These are phyloP conservation scores for Galaxea fascicularis DNA, from an alignment of 92 coral and sea anemone species.

Conservation along the genomic window DNA sequence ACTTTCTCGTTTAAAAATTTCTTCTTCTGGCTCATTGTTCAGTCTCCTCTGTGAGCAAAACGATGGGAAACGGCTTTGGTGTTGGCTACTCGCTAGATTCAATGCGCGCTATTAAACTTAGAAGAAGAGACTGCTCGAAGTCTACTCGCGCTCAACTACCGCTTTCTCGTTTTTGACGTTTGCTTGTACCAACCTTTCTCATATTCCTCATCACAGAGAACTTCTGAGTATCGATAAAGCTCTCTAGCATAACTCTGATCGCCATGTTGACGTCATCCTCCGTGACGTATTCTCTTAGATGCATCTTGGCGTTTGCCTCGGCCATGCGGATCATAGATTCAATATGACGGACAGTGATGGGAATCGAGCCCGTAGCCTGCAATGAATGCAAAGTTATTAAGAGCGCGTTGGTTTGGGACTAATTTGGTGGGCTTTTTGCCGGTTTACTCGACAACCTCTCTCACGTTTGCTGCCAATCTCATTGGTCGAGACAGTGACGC, in stretches of 20 bases:
- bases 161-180: neutral
- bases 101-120: no score
- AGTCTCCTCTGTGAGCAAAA: no score
- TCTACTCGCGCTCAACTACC: neutral
- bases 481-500: no score
- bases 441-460: no score
- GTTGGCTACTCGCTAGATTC: no score
- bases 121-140: no score
- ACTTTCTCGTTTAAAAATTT: no score
- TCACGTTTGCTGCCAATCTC: no score
- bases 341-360: slow-evolving; percentile 96
- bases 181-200: slow-evolving; percentile 77
- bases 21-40: no score
- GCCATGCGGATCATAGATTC: slow-evolving; percentile 99
- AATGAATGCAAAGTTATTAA: neutral
- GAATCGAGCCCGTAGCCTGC: slow-evolving; percentile 98
- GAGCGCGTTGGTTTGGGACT: no score
- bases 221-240: slow-evolving; percentile 98
- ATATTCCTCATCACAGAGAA: slow-evolving; percentile 98
- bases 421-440: no score
- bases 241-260: slow-evolving; percentile 97
- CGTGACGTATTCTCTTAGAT: slow-evolving; percentile 88
- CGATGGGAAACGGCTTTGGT: no score
- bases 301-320: slow-evolving; percentile 97
- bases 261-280: slow-evolving; percentile 99